Evolutionary conservation across 2,113 vertebrate genomes (phyloP), one percentile per base, ranked within the genome.

Genomic region (Junco hyemalis): DNA sequence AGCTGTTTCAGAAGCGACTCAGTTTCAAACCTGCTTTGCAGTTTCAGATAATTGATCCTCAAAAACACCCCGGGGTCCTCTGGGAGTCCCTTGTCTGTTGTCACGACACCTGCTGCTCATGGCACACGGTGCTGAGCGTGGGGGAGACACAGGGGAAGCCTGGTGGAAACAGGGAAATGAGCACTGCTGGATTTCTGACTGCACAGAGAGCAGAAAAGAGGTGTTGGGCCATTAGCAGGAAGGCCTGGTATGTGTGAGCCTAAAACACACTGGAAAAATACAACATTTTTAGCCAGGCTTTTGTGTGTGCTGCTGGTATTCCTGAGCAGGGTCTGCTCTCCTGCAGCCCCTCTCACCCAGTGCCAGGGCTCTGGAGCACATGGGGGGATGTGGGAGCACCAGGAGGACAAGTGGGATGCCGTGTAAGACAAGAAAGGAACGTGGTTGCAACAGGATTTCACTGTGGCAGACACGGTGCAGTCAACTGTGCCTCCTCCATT

Each of bases 41-140:
- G 21, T 69, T 92, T 81, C 33, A 81, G 61, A 31, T 63, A 63
- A 48, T 72, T 84, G 78, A 71, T 73, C 51, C 42, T 86, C 70
- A 54, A 57, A 90, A 94, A 8, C 36, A 36, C 2, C 31, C 40
- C 25, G 5, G 2, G 44, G 42, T 81, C n/a, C 81, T 87, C 56
- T 76, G 50, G 42, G 61, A 53, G 25, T 66, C 54, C 57, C 36
- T 24, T 73, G 77, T 59, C 65, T 87, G 42, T 42, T 48, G 12
- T 60, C 42, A 14, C 11, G 15, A 24, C 42, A 19, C 22, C 78
- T 87, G 60, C 14, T 51, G 54, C 69, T 83, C 14, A 1, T 33
- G 51, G 60, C 80, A 33, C 48, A 0, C 6, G 2, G 48, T 14
- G 25, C 72, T 38, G 50, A 48, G 68, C 3, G 8, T 1, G 24